phyloP scores from a whole-genome alignment of 2,888 invertebrate genomes.

The Pegoplata infirma region DNA sequence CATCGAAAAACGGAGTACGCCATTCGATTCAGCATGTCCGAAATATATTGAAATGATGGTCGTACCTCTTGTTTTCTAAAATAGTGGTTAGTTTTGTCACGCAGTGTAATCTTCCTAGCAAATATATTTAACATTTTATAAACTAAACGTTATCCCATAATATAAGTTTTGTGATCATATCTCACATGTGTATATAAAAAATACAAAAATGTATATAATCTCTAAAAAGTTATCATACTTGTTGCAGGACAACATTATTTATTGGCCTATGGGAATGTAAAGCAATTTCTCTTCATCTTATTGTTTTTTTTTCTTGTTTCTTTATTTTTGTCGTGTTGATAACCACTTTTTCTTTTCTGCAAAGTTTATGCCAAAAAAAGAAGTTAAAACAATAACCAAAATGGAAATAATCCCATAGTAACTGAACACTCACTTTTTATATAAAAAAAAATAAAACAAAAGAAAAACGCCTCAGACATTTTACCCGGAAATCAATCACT shows the following conservation, averaged over 20 bases:
- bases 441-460: constrained; percentile 13
- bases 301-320: background rate
- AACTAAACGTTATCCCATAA: background rate
- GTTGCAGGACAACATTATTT: constrained; percentile 3
- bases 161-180: background rate
- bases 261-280: constrained; percentile 18
- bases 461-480: constrained; percentile 54
- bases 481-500: constrained; percentile 74
- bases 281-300: constrained; percentile 48
- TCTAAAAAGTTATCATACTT: background rate
- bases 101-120: too few species aligned
- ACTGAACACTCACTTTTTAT: constrained; percentile 40
- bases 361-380: constrained; percentile 13
- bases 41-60: too few species aligned
- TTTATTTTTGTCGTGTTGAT: background rate
- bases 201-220: background rate
- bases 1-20: too few species aligned
- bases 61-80: too few species aligned
- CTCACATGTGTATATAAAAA: too few species aligned
- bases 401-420: constrained; percentile 17
- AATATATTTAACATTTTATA: too few species aligned
- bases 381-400: constrained; percentile 12
- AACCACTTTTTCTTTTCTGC: constrained; percentile 49
- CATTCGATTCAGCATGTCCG: too few species aligned
- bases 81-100: too few species aligned